Evolutionary conservation across 1,140 invertebrate species (phyloP), one percentile per base, ranked within the genome.

Genomic region (Scaptomyza montana): DNA sequence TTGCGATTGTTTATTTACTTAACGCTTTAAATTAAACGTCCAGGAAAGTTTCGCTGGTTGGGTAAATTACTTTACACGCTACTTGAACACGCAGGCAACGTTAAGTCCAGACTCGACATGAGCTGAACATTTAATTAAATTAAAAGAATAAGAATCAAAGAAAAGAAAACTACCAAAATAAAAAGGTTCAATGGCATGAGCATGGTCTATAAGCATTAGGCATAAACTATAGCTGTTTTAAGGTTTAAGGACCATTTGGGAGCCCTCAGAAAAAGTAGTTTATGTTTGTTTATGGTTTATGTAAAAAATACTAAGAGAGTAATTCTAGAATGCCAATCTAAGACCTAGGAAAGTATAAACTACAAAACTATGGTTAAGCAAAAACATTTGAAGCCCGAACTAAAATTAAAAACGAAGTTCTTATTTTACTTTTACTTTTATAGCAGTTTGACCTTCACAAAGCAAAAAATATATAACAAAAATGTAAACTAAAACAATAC

Each of bases 61-160:
- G 60, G 41, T 74, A 80, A 84, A 89, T 89, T 89, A 84, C 70
- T 89, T 89, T 89, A 89, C 84, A 89, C 79, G 84, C 84, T 67
- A 89, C 85, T 89, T 89, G 73, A 77, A 84, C 84, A 87, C 84
- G 84, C 84, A 89, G 79, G 63, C 84, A 78, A 64, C 61, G 67
- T 63, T 78, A 67, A 70, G 62, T 57, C 61, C 50, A 49, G 56
- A 53, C 60, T 64, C 47, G 60, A 64, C 65, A 63, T 45, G 10
- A 69, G 6, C 53, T 47, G 45, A 69, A 67, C 64, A 71, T 82
- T 87, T 82, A 84, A 79, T 87, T 87, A 68, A 89, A 87, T 87
- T 89, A 79, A 77, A 77, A 82, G 55, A 54, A 70, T 16, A 49
- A 54, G 33, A 36, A 64, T 57, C 46, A 10, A 19, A 10, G 12